These are phyloP conservation scores for Dione vanillae DNA, from an alignment of 2,888 invertebrate genomes.

Conservation along the genomic window DNA sequence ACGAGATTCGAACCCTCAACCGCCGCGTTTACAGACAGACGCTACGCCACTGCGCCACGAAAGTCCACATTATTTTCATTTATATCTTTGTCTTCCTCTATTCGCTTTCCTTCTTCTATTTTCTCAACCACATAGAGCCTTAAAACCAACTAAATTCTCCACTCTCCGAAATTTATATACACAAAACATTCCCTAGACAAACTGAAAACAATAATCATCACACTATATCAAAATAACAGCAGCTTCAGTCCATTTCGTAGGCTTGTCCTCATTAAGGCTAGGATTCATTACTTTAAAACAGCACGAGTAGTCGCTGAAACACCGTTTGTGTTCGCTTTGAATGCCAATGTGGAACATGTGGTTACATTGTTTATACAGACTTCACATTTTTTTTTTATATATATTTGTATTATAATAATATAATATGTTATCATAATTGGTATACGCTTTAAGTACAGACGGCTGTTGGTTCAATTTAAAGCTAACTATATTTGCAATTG, in stretches of 20 bases:
- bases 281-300: constrained; percentile 35
- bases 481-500: no score
- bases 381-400: neutral
- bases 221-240: neutral
- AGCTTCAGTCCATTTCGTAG: constrained; percentile 28
- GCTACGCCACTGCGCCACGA: no score
- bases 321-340: constrained; percentile 27
- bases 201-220: neutral
- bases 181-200: neutral
- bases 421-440: no score
- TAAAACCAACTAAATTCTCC: no score
- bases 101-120: no score
- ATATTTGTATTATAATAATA: neutral
- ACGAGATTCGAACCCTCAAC: neutral
- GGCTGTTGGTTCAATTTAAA: no score
- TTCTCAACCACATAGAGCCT: no score
- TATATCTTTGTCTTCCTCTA: no score
- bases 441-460: no score
- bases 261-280: constrained; percentile 32
- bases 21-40: no score
- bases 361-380: constrained; percentile 15
- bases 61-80: no score
- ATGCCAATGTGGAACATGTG: constrained; percentile 28
- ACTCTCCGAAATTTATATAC: no score
- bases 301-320: constrained; percentile 24